Evolutionary conservation across 2,888 invertebrate genomes (phyloP).

Genomic region (Metallyticus violacea): DNA sequence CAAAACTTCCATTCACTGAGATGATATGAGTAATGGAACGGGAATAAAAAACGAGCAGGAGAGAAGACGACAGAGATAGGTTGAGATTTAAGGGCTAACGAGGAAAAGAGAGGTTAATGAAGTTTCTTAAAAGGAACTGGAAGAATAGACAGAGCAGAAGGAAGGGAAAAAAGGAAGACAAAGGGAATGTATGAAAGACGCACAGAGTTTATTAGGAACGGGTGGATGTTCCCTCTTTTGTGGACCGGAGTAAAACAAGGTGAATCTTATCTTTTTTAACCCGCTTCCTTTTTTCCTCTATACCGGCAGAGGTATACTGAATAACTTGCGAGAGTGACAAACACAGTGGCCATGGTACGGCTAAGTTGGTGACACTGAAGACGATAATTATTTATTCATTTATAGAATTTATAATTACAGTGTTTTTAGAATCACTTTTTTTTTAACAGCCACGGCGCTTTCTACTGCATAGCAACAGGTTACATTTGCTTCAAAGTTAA

Average conservation of each 20-base stretch:
- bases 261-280: not conserved
- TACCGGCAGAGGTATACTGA: not conserved
- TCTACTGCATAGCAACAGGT: too few relatives aligned
- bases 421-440: too few relatives aligned
- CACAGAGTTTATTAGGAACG: not conserved
- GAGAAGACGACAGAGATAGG: not conserved
- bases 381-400: not conserved
- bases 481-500: too few relatives aligned
- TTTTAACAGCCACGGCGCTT: too few relatives aligned
- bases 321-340: not conserved
- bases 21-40: slow-evolving; percentile 1
- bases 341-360: not conserved
- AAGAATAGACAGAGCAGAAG: not conserved
- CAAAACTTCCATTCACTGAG: not conserved
- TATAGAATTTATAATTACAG: not conserved
- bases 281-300: not conserved
- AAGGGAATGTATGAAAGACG: not conserved
- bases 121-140: not conserved
- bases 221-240: not conserved
- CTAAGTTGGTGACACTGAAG: not conserved
- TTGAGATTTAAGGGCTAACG: not conserved
- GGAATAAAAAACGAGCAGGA: slow-evolving; percentile 1
- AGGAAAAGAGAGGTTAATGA: not conserved
- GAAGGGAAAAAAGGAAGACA: not conserved
- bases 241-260: not conserved